phyloP scores from a whole-genome alignment of 2,888 invertebrate genomes.

The Aleiodes testaceus region DNA sequence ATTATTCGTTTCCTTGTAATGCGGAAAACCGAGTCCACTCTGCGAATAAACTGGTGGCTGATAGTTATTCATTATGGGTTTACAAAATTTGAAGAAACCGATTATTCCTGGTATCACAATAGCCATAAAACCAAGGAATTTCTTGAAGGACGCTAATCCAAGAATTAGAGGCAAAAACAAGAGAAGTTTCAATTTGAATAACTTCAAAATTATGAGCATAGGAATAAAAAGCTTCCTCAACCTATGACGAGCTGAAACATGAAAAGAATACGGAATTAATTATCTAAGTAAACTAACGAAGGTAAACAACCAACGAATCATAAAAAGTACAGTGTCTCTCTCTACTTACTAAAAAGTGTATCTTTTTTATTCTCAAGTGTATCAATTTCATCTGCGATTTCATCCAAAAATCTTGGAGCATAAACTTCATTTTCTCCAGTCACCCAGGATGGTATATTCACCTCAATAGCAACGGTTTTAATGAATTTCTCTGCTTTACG shows the following conservation, averaged over 20 bases:
- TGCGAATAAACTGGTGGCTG: constrained; percentile 81
- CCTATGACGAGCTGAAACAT: constrained; percentile 82
- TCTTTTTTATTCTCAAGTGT: constrained; percentile 88
- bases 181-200: constrained; percentile 88
- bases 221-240: constrained; percentile 89
- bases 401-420: constrained; percentile 87
- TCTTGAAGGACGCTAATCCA: constrained; percentile 89
- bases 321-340: not conserved
- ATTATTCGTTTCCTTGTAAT: constrained; percentile 75
- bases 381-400: constrained; percentile 88
- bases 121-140: constrained; percentile 86
- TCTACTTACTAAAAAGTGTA: constrained; percentile 83
- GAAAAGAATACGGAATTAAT: constrained; percentile 15
- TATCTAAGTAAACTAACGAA: too few species aligned
- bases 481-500: constrained; percentile 86
- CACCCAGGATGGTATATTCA: constrained; percentile 77
- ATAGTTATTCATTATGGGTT: constrained; percentile 77
- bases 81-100: constrained; percentile 89
- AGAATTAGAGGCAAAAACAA: constrained; percentile 88
- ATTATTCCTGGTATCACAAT: constrained; percentile 87
- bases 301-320: too few species aligned
- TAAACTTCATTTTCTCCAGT: constrained; percentile 80
- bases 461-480: constrained; percentile 85
- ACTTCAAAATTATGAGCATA: constrained; percentile 84
- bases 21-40: constrained; percentile 82